A percentile compares a stretch with the other conserved stretches of the same genome.
phyloP scores from a whole-genome alignment of 2,888 invertebrate genomes.

The Macrophya annulata region DNA sequence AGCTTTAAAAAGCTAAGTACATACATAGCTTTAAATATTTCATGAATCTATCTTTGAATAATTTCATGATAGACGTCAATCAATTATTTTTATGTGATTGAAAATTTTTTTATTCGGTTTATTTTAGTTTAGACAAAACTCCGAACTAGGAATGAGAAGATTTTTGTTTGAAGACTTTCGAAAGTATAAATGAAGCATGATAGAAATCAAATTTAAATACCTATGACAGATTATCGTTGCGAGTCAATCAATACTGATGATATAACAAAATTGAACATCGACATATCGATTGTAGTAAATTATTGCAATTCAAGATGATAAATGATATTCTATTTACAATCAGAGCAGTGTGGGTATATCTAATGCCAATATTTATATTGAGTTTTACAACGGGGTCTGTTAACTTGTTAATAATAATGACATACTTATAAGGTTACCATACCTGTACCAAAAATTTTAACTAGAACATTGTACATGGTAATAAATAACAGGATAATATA shows the following conservation, averaged over 20 bases:
- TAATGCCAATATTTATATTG: too few species aligned
- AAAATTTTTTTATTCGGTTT: neutral
- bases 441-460: conserved; percentile 21
- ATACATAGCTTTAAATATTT: neutral
- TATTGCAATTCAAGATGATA: conserved; percentile 18
- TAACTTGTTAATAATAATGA: conserved; percentile 15
- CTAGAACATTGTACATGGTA: conserved; percentile 3
- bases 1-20: neutral
- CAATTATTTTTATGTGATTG: neutral
- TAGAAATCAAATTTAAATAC: neutral
- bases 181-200: neutral
- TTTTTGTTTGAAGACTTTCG: neutral
- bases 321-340: conserved; percentile 25
- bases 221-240: neutral
- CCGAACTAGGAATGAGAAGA: neutral
- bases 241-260: neutral
- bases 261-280: neutral
- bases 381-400: conserved; percentile 5
- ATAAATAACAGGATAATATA: conserved; percentile 35
- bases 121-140: neutral
- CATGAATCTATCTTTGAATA: neutral
- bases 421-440: neutral
- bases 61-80: neutral
- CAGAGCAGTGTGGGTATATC: too few species aligned
- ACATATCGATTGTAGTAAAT: neutral